Percentiles rank a stretch among this genome's conserved stretches.
phyloP scores from a whole-genome alignment of 2,888 invertebrate genomes.

The Ditylenchus weischeri region DNA sequence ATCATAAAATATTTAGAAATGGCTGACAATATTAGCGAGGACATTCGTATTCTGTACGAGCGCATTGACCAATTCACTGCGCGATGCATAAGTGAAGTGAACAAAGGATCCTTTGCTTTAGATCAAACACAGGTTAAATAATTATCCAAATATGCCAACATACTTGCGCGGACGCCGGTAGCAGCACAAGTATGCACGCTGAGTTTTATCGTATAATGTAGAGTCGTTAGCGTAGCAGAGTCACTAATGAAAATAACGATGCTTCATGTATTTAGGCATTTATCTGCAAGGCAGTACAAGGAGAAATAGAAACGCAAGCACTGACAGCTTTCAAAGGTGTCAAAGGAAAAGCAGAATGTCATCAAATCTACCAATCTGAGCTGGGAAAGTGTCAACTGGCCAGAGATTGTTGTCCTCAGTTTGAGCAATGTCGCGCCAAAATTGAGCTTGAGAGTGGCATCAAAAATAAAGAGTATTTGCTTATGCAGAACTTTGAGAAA shows the following conservation, averaged over 20 bases:
- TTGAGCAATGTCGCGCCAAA: background rate
- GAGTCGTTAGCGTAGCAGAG: no score
- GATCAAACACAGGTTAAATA: no score
- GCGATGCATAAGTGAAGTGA: constrained; percentile 1
- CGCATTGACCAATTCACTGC: constrained; percentile 1
- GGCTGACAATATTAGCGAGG: background rate
- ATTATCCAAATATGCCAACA: no score
- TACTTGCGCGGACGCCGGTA: no score
- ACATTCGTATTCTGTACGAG: background rate
- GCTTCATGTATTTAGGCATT: background rate
- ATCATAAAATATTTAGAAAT: background rate
- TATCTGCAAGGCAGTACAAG: background rate
- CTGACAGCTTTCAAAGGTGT: background rate
- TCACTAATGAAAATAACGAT: no score
- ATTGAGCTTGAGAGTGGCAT: constrained; percentile 8
- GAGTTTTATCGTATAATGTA: no score
- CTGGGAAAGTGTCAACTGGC: background rate
- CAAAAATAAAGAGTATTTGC: background rate
- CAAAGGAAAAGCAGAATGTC: background rate
- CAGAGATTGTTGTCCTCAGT: constrained; percentile 11
- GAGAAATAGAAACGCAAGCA: background rate
- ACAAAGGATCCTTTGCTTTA: no score
- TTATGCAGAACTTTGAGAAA: background rate
- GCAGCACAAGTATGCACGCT: no score
- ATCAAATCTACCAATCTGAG: constrained; percentile 12